A percentile compares a stretch with the other conserved stretches of the same genome.
Evolutionary conservation across 2,888 invertebrate species (phyloP).

Genomic region (Geotrupes spiniger): DNA sequence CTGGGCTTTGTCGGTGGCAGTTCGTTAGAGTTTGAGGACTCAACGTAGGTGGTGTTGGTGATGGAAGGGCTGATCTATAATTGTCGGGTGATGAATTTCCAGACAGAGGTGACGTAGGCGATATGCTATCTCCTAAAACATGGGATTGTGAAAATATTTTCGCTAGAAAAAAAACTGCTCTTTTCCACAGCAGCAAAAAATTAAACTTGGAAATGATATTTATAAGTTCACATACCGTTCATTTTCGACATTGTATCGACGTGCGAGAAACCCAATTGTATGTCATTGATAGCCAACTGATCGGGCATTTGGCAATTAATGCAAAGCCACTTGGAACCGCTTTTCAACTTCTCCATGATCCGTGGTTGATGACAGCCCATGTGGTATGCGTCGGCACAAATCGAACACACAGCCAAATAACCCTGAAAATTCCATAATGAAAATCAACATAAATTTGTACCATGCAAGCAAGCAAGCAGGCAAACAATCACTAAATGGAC

Average conservation of each 20-base stretch:
- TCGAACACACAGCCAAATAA: slow-evolving; percentile 70
- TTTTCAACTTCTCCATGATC: slow-evolving; percentile 57
- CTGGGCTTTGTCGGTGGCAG: slow-evolving; percentile 14
- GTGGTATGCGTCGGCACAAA: slow-evolving; percentile 85
- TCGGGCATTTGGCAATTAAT: slow-evolving; percentile 59
- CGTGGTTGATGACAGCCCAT: slow-evolving; percentile 74
- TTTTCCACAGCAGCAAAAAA: too few relatives aligned
- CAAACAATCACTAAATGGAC: too few relatives aligned
- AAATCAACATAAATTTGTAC: not conserved
- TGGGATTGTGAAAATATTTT: too few relatives aligned
- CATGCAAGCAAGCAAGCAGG: too few relatives aligned
- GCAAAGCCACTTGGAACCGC: slow-evolving; percentile 69
- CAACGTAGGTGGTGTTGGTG: slow-evolving; percentile 43
- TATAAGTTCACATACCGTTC: too few relatives aligned
- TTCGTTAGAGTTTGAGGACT: slow-evolving; percentile 40
- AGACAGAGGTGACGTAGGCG: slow-evolving; percentile 22
- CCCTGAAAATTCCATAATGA: slow-evolving; percentile 32
- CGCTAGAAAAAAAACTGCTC: too few relatives aligned
- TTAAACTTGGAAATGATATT: too few relatives aligned
- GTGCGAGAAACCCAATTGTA: slow-evolving; percentile 44
- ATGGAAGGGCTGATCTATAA: slow-evolving; percentile 31
- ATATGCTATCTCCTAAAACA: slow-evolving; percentile 11
- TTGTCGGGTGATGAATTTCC: slow-evolving; percentile 31
- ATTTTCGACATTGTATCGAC: slow-evolving; percentile 16
- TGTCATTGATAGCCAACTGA: slow-evolving; percentile 45